Conservation (phyloP, 2,888 invertebrate genomes). For the Synergus japonicus region DNA sequence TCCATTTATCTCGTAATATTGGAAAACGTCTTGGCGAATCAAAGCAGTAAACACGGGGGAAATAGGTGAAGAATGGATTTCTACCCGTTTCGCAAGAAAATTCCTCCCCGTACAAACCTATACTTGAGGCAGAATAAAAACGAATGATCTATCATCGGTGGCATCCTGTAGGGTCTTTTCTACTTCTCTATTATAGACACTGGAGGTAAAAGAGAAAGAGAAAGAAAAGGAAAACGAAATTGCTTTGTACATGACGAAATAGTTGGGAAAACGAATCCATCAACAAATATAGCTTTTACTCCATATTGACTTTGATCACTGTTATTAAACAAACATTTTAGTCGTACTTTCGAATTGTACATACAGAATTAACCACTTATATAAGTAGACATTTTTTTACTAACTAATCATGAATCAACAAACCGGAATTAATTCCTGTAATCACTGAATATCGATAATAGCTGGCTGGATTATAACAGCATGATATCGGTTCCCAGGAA, state of each 20-base stretch:
- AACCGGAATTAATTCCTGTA: no score
- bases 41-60: background rate
- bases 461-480: background rate
- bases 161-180: background rate
- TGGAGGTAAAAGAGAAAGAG: background rate
- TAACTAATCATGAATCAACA: no score
- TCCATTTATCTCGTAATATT: conserved; percentile 22
- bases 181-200: background rate
- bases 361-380: no score
- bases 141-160: background rate
- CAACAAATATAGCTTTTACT: background rate
- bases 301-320: background rate
- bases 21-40: background rate
- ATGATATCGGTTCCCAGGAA: background rate
- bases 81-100: background rate
- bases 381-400: no score
- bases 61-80: conserved; percentile 13
- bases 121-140: background rate
- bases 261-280: background rate
- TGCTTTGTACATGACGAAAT: background rate
- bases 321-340: background rate
- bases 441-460: background rate
- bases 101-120: background rate
- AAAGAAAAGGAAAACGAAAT: background rate
- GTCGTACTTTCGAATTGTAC: background rate